Conservation (phyloP, 2,888 invertebrate species). For the Endotricha flammealis region DNA sequence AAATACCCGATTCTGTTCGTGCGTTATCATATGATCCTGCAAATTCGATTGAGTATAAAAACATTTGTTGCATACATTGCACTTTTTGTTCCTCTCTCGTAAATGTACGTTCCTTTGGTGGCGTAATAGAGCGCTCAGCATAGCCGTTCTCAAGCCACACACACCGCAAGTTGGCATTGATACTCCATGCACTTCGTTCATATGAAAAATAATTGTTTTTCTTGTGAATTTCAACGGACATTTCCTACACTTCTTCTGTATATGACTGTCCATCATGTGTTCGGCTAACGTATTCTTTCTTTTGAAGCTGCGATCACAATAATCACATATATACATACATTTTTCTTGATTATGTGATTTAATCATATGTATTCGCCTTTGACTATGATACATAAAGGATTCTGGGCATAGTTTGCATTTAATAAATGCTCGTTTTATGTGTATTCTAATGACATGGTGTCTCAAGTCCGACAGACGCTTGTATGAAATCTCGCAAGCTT, state of each 20-base stretch:
- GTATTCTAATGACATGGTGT: slow-evolving; percentile 24
- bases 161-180: slow-evolving; percentile 34
- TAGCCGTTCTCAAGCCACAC: slow-evolving; percentile 22
- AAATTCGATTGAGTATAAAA: slow-evolving; percentile 28
- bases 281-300: slow-evolving; percentile 28
- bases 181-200: slow-evolving; percentile 29
- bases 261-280: slow-evolving; percentile 18
- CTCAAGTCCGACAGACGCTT: slow-evolving; percentile 26
- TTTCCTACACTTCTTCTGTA: slow-evolving; percentile 15
- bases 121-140: slow-evolving; percentile 20
- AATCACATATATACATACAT: slow-evolving; percentile 20
- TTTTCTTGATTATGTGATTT: slow-evolving; percentile 10
- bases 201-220: slow-evolving; percentile 14
- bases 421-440: slow-evolving; percentile 28
- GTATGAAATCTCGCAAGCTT: slow-evolving; percentile 28
- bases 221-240: slow-evolving; percentile 11
- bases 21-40: slow-evolving; percentile 30
- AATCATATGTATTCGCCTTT: slow-evolving; percentile 22
- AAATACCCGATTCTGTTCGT: slow-evolving; percentile 20
- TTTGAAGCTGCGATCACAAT: slow-evolving; percentile 25
- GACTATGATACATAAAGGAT: slow-evolving; percentile 30
- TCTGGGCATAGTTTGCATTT: slow-evolving; percentile 26
- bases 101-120: slow-evolving; percentile 34
- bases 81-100: slow-evolving; percentile 27
- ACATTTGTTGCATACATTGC: slow-evolving; percentile 28